Base-by-base conservation (phyloP, 2,888 invertebrate genomes). In the Mesorhabditis spiculigera region DNA sequence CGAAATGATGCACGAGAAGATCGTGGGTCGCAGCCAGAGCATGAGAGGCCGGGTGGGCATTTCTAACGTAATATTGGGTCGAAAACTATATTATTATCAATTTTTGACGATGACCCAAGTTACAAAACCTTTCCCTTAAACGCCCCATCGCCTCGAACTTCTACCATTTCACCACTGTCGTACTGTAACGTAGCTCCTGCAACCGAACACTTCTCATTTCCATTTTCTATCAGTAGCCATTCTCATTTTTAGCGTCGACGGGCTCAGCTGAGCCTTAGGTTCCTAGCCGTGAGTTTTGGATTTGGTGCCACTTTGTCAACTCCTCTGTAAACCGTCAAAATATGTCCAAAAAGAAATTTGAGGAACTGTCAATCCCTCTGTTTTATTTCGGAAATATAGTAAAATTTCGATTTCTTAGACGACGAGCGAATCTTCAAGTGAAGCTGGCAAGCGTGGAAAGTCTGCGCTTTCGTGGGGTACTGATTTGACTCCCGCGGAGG, bases 401-500 rank as follows among this genome's bases (percentile, higher is more conserved):
- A 2, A 13, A 13, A 50, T 50, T 50, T 13, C 8, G n/a, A 50
- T 50, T 50, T 50, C n/a, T n/a, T 50, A 50, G 58, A 50, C 58
- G n/a, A 50, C 58, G 58, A 50, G 58, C n/a, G 58, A 50, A 10
- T 13, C 10, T 50, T 50, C 58, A n/a, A 13, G 10, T 10, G n/a
- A 10, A n/a, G 58, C 58, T n/a, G 58, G 58, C 10, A 50, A n/a
- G 41, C 63, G 67, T 6, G 70, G 70, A 6, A 45, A 67, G 13
- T 70, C 77, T 0, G 73, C 78, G 4, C 74, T 76, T 28, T 75
- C 74, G 4, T 79, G 77, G 77, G 75, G 75, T 6, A 73, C 76
- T 65, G 78, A 77, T 42, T 69, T 78, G 45, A 72, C 76, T 4
- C 76, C 77, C 5, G 78, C 77, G 4, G 77, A 78, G 65, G 78